Conservation (phyloP, 2,113 vertebrate genomes). For the Equus przewalskii region DNA sequence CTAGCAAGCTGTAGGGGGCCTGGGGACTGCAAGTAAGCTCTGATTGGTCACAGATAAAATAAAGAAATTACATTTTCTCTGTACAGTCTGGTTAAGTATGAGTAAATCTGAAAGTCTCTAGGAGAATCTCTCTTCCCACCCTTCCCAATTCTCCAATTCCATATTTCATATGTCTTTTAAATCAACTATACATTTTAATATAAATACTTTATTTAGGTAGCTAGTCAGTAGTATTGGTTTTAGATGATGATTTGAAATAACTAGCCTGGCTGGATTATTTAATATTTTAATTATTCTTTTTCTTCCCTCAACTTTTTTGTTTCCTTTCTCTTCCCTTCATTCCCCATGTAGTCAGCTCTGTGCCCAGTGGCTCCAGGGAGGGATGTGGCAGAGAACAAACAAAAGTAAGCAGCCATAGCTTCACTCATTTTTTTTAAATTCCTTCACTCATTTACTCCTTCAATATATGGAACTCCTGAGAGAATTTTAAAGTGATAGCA, state of each 20-base stretch:
- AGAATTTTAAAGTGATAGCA: neutral
- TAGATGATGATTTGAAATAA: constrained; percentile 36
- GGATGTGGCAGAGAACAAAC: neutral
- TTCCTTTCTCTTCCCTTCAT: neutral
- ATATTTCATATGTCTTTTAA: neutral
- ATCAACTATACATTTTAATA: neutral
- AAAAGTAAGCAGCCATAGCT: neutral
- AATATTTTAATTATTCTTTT: neutral
- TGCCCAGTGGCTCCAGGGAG: neutral
- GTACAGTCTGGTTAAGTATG: neutral
- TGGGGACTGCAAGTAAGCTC: neutral
- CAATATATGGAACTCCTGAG: neutral
- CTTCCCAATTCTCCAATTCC: neutral
- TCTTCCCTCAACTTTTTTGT: neutral
- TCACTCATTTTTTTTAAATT: neutral
- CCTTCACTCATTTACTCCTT: neutral
- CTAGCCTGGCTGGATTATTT: neutral
- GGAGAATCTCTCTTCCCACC: neutral
- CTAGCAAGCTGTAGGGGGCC: neutral
- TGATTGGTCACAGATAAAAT: neutral
- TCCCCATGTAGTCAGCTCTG: neutral
- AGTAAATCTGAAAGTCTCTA: neutral
- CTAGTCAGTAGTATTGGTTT: neutral
- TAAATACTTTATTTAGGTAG: neutral
- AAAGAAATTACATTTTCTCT: neutral